These are phyloP conservation scores for Bos javanicus DNA, from an alignment of 2,113 vertebrate genomes.

Conservation along the genomic window DNA sequence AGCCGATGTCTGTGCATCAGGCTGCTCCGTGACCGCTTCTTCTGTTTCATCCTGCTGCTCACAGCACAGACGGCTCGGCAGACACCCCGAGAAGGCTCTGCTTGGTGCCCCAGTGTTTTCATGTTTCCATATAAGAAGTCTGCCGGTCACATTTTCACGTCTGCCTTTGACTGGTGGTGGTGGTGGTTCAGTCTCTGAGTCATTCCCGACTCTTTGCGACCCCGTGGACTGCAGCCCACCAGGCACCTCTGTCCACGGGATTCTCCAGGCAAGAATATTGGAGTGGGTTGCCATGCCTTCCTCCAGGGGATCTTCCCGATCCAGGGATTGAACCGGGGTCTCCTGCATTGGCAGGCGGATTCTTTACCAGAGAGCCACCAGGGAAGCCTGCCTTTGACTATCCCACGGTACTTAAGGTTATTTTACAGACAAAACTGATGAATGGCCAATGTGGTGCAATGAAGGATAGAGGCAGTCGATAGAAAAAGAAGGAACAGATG, in stretches of 20 bases:
- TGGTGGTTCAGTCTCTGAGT: not conserved
- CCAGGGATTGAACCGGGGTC: not conserved
- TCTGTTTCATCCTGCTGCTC: not conserved
- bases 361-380: not conserved
- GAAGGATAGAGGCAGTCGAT: not conserved
- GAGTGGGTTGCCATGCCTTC: not conserved
- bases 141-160: not conserved
- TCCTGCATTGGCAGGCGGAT: not conserved
- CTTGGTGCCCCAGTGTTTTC: fast-evolving
- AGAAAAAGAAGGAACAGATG: not conserved
- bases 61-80: fast-evolving
- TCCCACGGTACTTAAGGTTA: not conserved
- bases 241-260: not conserved
- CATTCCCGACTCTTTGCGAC: not conserved
- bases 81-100: too few species aligned
- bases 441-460: not conserved
- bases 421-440: not conserved
- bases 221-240: fast-evolving
- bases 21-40: fast-evolving
- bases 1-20: fast-evolving
- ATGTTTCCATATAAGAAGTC: not conserved
- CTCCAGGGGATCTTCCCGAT: not conserved
- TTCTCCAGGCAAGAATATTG: not conserved
- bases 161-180: not conserved
- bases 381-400: not conserved